Evolutionary conservation across 1,140 invertebrate genomes (phyloP), one percentile per base, ranked within the genome.

Genomic region (Drosophila truncata): DNA sequence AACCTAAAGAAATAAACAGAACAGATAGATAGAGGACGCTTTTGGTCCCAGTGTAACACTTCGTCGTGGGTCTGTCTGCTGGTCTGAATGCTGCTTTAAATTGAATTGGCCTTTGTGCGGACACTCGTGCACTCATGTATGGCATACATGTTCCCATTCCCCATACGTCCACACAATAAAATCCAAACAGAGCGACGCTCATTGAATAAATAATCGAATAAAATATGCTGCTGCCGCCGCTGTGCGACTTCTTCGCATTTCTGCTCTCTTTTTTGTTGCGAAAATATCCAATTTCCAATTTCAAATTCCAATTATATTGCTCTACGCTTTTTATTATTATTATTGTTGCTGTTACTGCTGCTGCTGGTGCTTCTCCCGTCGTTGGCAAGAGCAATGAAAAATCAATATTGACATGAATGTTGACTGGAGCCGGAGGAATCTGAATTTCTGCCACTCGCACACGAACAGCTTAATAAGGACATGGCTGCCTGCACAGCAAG

Each of bases 281-380:
- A 86, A 87, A 88, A 90, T 90, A 90, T 78, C 82, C 86, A 90
- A 88, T 88, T 84, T 88, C 78, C 84, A 90, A 90, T 90, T 90
- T 90, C 78, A 90, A 90, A 90, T 91, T 90, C 86, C 85, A 90
- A 90, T 90, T 90, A 90, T 90, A 90, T 90, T 82, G 80, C 84
- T 84, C 58, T 90, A 88, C 84, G 85, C 80, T 90, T 90, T 90
- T 88, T 83, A 83, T 86, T 90, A 88, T 81, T 87, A 80, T 87
- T 87, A 77, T 87, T 80, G 65, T 84, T 70, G 31, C 66, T 76
- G 52, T 61, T 75, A 33, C 18, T 83, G 54, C 47, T 81, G 66
- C 44, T 58, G 31, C 39, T 78, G 47, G 47, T 29, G 47, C 39
- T 74, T 37, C 50, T 2, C 14, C 20, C 14, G 82, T 60, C 69